A percentile compares a stretch with the other conserved stretches of the same genome.
Conservation (phyloP, 2,113 vertebrate genomes). For the Daphoenositta chrysoptera region DNA sequence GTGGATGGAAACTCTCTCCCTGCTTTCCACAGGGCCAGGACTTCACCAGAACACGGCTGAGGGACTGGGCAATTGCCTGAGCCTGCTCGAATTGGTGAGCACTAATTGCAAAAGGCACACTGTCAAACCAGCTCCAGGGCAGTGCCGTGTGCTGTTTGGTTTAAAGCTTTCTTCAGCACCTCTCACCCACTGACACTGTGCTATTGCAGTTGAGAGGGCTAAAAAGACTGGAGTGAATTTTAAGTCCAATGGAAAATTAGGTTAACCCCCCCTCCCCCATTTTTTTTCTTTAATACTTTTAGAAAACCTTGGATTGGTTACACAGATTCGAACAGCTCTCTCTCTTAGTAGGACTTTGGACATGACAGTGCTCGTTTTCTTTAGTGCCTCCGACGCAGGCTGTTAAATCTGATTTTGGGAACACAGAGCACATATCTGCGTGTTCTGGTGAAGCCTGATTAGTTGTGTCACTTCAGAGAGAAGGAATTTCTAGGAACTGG, state of each 20-base stretch:
- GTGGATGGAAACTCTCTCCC: not conserved
- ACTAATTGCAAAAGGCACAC: not conserved
- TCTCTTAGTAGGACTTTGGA: not conserved
- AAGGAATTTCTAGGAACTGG: conserved; percentile 30
- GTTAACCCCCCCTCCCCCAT: not conserved
- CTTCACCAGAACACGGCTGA: not conserved
- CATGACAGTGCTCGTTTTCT: not conserved
- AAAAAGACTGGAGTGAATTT: not conserved
- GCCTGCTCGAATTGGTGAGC: not conserved
- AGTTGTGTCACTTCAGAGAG: not conserved
- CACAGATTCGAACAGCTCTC: not conserved
- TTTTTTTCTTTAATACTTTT: not conserved
- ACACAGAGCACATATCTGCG: not conserved
- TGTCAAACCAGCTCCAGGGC: not conserved
- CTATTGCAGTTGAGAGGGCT: not conserved
- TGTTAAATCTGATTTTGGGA: not conserved
- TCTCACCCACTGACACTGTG: not conserved
- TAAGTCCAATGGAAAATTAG: not conserved
- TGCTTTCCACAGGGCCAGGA: not conserved
- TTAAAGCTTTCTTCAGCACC: not conserved
- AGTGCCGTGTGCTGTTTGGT: not conserved
- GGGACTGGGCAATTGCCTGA: not conserved
- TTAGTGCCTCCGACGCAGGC: not conserved
- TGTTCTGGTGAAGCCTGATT: conserved; percentile 14
- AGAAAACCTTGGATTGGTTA: not conserved